Evolutionary conservation across 2,797 vertebrate species (phyloP).

Genomic region (Siniperca undulata): DNA sequence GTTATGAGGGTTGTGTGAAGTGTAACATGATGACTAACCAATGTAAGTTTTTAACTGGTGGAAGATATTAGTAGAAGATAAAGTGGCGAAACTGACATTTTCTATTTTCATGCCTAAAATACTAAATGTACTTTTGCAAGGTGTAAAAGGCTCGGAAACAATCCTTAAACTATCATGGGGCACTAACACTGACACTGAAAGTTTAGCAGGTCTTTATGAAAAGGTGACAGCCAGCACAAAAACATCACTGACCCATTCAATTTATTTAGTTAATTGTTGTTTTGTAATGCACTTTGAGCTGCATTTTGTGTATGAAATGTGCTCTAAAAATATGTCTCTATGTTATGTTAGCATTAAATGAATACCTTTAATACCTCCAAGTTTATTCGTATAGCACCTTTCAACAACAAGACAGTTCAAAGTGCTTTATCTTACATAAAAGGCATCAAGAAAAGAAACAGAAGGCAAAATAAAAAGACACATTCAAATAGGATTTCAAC

Average conservation of each 20-base stretch:
- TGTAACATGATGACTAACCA: background rate
- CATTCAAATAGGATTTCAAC: no score
- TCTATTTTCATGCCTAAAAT: background rate
- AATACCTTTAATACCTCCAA: background rate
- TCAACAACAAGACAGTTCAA: no score
- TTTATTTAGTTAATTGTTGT: background rate
- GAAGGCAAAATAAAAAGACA: background rate
- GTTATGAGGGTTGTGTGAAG: constrained; percentile 6
- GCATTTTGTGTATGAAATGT: no score
- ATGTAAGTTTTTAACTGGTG: background rate
- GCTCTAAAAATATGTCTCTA: background rate
- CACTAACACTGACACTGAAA: background rate
- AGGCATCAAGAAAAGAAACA: background rate
- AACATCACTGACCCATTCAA: background rate
- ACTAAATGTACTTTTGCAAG: background rate
- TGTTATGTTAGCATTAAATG: background rate
- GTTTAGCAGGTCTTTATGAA: no score
- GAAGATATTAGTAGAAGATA: background rate
- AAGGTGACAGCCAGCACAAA: no score
- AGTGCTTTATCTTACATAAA: background rate
- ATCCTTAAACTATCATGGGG: background rate
- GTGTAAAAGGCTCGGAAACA: background rate
- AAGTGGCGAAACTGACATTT: background rate
- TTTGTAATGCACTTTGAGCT: background rate
- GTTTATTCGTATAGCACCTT: no score